These are phyloP conservation scores for Fregetta grallaria DNA, from an alignment of 2,113 vertebrate species.

Conservation along the genomic window DNA sequence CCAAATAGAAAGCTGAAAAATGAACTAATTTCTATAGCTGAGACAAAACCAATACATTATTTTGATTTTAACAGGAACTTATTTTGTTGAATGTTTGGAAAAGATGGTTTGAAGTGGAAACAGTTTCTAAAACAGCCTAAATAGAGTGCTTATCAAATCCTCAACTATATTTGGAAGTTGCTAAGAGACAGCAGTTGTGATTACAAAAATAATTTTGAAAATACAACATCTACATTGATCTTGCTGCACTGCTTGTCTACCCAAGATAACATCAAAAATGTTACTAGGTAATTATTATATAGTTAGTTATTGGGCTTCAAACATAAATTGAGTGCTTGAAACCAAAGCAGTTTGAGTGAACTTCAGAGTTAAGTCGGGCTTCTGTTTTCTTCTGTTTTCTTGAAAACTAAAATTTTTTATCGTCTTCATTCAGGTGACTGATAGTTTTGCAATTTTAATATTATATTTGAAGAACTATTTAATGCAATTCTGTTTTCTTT, in stretches of 20 bases:
- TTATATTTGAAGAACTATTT: background rate
- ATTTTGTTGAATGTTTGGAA: constrained; percentile 14
- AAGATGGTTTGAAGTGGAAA: constrained; percentile 24
- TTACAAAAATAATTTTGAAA: constrained; percentile 22
- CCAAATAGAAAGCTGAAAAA: background rate
- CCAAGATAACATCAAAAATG: background rate
- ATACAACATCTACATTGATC: background rate
- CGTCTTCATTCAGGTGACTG: background rate
- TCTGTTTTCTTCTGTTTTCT: background rate
- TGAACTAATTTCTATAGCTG: background rate
- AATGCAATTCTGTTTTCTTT: background rate
- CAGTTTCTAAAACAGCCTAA: background rate
- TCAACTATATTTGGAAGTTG: constrained; percentile 38
- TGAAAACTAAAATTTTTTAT: background rate
- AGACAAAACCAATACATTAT: constrained; percentile 12
- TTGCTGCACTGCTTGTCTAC: background rate
- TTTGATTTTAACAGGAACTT: constrained; percentile 23
- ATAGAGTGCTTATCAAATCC: background rate
- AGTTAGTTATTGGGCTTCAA: background rate
- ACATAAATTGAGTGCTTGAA: background rate
- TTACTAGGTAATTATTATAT: background rate
- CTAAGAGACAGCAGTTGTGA: constrained; percentile 46
- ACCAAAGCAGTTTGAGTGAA: background rate
- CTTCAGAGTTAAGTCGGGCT: background rate
- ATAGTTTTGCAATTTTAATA: background rate